phyloP scores from a whole-genome alignment of 2,888 invertebrate species.

The Helleia helle region DNA sequence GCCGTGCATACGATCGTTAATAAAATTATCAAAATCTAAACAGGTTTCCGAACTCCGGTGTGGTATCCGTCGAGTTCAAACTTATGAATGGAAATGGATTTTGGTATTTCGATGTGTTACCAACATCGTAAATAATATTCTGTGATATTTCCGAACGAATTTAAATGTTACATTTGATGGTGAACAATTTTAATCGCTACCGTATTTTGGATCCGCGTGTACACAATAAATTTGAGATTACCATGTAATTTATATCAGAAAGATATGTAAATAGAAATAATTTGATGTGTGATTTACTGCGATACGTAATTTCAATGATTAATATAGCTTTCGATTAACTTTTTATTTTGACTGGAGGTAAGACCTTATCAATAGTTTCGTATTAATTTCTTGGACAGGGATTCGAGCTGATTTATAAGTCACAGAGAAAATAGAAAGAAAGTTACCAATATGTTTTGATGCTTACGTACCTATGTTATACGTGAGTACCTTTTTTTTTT shows the following conservation, averaged over 20 bases:
- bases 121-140: constrained; percentile 68
- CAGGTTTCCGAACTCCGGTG: constrained; percentile 67
- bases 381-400: too few relatives aligned
- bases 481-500: too few relatives aligned
- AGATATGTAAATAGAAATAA: constrained; percentile 19
- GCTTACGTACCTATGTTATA: too few relatives aligned
- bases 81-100: constrained; percentile 72
- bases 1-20: constrained; percentile 67
- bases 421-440: too few relatives aligned
- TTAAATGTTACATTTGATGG: too few relatives aligned
- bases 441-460: too few relatives aligned
- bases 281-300: constrained; percentile 17
- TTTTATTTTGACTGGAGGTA: not conserved
- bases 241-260: constrained; percentile 29
- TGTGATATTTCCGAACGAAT: constrained; percentile 68
- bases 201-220: constrained; percentile 53
- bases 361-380: not conserved
- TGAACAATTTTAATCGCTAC: constrained; percentile 55
- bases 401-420: too few relatives aligned
- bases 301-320: constrained; percentile 3
- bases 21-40: constrained; percentile 74
- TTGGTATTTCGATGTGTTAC: constrained; percentile 70
- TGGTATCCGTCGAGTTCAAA: constrained; percentile 44
- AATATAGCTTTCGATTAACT: constrained; percentile 11
- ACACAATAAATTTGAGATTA: constrained; percentile 31